These are phyloP conservation scores for Monochamus alternatus DNA, from an alignment of 2,888 invertebrate species.

Conservation along the genomic window DNA sequence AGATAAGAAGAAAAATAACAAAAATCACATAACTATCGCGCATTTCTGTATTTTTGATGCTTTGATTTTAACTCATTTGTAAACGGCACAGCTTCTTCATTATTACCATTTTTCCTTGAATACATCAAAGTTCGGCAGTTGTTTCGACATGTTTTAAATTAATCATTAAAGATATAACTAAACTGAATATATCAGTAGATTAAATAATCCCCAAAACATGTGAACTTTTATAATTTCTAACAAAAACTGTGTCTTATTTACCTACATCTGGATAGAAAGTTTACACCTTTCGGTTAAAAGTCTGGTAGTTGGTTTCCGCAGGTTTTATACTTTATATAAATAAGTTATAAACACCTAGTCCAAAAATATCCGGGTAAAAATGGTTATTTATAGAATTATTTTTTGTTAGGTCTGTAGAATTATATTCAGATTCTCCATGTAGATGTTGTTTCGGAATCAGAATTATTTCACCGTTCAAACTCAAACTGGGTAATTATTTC, in stretches of 20 bases:
- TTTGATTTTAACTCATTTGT: no score
- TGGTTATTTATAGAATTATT: background rate
- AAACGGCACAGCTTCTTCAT: no score
- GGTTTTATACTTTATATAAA: background rate
- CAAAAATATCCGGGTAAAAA: background rate
- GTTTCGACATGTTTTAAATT: no score
- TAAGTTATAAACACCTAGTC: background rate
- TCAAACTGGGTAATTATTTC: constrained; percentile 16
- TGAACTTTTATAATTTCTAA: no score
- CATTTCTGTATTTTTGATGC: no score
- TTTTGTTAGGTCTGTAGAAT: background rate
- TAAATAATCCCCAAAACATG: no score
- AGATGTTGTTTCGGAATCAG: background rate
- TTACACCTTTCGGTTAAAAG: background rate
- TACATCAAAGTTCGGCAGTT: no score
- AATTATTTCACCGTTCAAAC: background rate
- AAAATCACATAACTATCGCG: no score
- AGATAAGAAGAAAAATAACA: no score
- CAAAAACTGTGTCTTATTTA: background rate
- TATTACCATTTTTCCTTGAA: no score
- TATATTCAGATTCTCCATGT: background rate
- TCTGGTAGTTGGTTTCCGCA: background rate
- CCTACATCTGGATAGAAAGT: background rate
- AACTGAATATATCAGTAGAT: no score
- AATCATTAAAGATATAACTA: no score